phyloP scores from a whole-genome alignment of 2,888 invertebrate genomes.

The Nomada goodeniana region DNA sequence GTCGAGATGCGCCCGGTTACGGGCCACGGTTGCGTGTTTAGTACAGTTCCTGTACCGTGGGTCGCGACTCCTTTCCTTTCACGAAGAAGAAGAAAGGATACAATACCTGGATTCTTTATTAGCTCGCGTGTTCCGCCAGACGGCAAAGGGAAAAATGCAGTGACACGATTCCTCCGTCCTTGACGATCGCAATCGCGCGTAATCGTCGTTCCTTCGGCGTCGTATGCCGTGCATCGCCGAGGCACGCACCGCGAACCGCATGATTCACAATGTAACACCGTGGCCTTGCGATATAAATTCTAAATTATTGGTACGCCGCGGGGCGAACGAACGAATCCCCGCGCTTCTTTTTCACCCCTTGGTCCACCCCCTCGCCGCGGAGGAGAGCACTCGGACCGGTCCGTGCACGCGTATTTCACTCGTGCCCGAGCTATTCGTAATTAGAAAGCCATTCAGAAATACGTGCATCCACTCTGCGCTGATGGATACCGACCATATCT shows the following conservation, averaged over 20 bases:
- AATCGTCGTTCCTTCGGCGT: conserved; percentile 8
- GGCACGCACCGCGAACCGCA: conserved; percentile 4
- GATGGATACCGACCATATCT: conserved; percentile 73
- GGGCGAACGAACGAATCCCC: conserved; percentile 35
- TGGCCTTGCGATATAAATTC: conserved; percentile 41
- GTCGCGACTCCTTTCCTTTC: not conserved
- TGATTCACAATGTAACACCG: conserved; percentile 16
- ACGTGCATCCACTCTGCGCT: conserved; percentile 67
- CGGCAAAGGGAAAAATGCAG: not conserved
- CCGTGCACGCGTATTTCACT: conserved; percentile 57
- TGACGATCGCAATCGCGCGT: not conserved
- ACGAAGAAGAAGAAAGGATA: not conserved
- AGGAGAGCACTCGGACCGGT: conserved; percentile 34
- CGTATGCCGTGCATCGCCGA: not conserved
- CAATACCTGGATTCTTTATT: not conserved
- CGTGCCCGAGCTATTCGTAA: conserved; percentile 66
- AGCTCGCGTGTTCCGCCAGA: not conserved
- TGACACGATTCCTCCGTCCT: not conserved
- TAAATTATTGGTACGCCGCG: conserved; percentile 41
- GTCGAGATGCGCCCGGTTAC: conserved; percentile 2
- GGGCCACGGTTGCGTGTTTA: conserved; percentile 14
- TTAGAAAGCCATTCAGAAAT: conserved; percentile 72
- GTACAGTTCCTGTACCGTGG: not conserved
- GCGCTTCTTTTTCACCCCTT: conserved; percentile 44
- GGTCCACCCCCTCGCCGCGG: conserved; percentile 11